A percentile compares a stretch with the other conserved stretches of the same genome.
These are phyloP conservation scores for Caerostris extrusa DNA, from an alignment of 1,140 invertebrate genomes.

Conservation along the genomic window DNA sequence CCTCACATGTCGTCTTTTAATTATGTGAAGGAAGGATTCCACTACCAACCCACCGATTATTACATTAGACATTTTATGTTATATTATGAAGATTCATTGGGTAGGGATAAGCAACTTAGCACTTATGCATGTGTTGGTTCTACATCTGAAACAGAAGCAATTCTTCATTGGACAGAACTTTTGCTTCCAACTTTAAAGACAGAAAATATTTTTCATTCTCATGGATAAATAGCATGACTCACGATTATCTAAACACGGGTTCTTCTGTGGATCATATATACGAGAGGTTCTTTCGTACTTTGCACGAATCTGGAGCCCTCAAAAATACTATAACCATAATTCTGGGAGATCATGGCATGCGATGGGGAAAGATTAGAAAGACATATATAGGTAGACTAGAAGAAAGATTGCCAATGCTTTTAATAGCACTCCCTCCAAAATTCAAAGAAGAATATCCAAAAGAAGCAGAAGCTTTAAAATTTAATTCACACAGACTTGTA, in stretches of 20 bases:
- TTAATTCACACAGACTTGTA: constrained; percentile 85
- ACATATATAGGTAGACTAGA: constrained; percentile 86
- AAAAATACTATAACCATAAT: constrained; percentile 87
- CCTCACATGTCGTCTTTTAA: constrained; percentile 90
- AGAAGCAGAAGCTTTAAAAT: constrained; percentile 82
- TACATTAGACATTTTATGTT: constrained; percentile 88
- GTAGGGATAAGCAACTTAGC: constrained; percentile 16
- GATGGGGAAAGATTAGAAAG: constrained; percentile 74
- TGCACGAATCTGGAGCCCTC: constrained; percentile 80
- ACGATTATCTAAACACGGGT: constrained; percentile 81
- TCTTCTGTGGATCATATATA: constrained; percentile 80
- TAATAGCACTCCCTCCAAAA: constrained; percentile 88
- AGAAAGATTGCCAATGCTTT: constrained; percentile 92
- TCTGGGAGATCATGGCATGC: constrained; percentile 87
- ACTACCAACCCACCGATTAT: constrained; percentile 89
- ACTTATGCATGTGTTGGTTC: constrained; percentile 71
- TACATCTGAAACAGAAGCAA: constrained; percentile 71
- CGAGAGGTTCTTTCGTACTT: constrained; percentile 80
- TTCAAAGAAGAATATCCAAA: constrained; percentile 86
- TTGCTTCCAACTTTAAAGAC: constrained; percentile 62
- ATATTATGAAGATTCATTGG: constrained; percentile 72
- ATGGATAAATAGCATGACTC: constrained; percentile 82
- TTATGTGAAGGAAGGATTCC: constrained; percentile 90
- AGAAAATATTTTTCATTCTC: constrained; percentile 80
- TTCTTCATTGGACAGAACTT: constrained; percentile 66